Percentiles rank a stretch among this genome's conserved stretches.
phyloP scores from a whole-genome alignment of 2,113 vertebrate genomes.

The Syngnathoides biaculeatus region DNA sequence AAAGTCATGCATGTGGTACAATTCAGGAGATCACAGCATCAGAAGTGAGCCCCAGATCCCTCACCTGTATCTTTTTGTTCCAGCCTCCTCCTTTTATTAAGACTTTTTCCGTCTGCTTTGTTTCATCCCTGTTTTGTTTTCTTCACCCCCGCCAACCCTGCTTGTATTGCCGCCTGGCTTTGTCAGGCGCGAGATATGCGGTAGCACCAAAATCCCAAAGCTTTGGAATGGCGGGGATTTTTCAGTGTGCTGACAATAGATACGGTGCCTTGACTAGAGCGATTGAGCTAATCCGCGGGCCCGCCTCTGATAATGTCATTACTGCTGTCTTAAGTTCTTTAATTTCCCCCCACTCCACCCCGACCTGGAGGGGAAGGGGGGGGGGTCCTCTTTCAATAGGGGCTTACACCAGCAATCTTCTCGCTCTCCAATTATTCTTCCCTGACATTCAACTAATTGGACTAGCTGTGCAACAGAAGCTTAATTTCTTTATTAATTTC shows the following conservation, averaged over 20 bases:
- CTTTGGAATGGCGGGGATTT: constrained; percentile 90
- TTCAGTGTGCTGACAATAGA: constrained; percentile 93
- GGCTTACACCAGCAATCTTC: constrained; percentile 87
- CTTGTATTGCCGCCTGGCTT: constrained; percentile 85
- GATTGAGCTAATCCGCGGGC: constrained; percentile 98
- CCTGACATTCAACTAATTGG: constrained; percentile 99
- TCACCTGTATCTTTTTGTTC: constrained; percentile 87
- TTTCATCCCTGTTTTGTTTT: constrained; percentile 76
- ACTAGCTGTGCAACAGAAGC: constrained; percentile 89
- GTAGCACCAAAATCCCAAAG: constrained; percentile 84
- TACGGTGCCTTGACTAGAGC: constrained; percentile 94
- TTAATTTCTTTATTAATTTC: constrained; percentile 99
- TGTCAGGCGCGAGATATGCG: constrained; percentile 94
- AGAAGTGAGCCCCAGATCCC: constrained; percentile 85
- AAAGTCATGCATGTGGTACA: background rate
- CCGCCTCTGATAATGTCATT: constrained; percentile 99
- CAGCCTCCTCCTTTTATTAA: constrained; percentile 68
- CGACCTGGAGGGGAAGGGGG: constrained; percentile 81
- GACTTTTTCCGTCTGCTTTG: constrained; percentile 84
- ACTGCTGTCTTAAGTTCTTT: constrained; percentile 98
- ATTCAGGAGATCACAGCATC: constrained; percentile 48
- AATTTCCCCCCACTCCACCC: constrained; percentile 76
- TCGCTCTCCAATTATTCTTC: constrained; percentile 96
- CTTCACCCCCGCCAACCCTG: constrained; percentile 8
- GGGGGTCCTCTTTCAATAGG: constrained; percentile 83